Conservation (phyloP, 1,140 invertebrate genomes). For the Dolichoris vasculosae region DNA sequence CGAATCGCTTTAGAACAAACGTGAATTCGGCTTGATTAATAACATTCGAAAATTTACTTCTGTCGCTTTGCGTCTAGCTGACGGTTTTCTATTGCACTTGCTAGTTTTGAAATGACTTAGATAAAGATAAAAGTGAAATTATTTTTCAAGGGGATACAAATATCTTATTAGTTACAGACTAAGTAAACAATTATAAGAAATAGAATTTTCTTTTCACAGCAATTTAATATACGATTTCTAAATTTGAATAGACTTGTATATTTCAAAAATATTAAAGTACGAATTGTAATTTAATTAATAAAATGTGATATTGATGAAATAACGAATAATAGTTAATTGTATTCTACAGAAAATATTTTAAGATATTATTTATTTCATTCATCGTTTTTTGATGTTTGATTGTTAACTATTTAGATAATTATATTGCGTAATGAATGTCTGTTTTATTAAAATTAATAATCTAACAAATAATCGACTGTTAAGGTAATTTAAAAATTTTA, state of each 20-base stretch:
- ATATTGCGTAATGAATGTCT: too few relatives aligned
- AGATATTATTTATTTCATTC: too few relatives aligned
- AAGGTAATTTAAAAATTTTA: too few relatives aligned
- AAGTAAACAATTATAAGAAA: background rate
- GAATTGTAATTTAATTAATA: background rate
- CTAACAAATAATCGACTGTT: too few relatives aligned
- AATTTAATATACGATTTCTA: background rate
- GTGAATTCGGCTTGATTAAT: slow-evolving; percentile 41
- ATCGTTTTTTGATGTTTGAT: too few relatives aligned
- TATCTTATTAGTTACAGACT: slow-evolving; percentile 8
- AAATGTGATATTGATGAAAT: background rate
- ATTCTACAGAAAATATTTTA: too few relatives aligned
- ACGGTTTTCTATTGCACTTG: slow-evolving; percentile 31
- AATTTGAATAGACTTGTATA: background rate
- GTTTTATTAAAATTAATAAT: too few relatives aligned
- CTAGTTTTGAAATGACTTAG: slow-evolving; percentile 9
- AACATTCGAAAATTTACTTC: slow-evolving; percentile 27
- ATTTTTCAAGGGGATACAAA: slow-evolving; percentile 27
- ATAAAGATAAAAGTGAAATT: background rate
- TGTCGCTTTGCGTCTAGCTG: slow-evolving; percentile 27
- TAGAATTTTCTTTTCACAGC: background rate
- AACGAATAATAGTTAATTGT: background rate
- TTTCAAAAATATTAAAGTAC: background rate
- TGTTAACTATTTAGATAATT: too few relatives aligned
- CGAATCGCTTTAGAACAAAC: slow-evolving; percentile 29